Base-by-base conservation (phyloP, 2,888 invertebrate genomes). In the Serrognathus titanus region DNA sequence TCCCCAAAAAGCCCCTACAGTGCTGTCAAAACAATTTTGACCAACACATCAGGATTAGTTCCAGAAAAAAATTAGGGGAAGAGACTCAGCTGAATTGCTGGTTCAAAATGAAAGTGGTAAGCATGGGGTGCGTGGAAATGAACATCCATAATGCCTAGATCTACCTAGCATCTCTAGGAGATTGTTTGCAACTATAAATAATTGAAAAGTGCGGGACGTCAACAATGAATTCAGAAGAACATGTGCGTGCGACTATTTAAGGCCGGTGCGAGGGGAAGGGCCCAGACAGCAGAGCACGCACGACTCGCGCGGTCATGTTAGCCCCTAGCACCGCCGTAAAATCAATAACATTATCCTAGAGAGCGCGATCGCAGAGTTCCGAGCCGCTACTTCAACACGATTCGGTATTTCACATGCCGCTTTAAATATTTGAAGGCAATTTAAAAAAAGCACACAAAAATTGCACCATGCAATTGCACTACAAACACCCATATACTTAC, bases 291-390 rank as follows among this genome's bases (percentile, higher is more conserved):
- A 53, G 54, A 63, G 63, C 64, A 69, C 69, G 67, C 66, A 66
- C 64, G 60, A 57, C 53, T 43, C 66, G 65, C 66, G 66, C 66
- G 66, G 63, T 63, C 66, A 66, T 65, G 65, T 66, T 62, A 66
- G 65, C 63, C 66, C 66, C 68, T 63, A 68, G 63, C 65, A 70
- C 67, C 68, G 65, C 66, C 69, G 72, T 72, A 75, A 75, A 75
- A 75, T 75, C 75, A 75, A 75, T 75, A 75, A 73, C 69, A 72
- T 70, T 69, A 70, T 72, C 69, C 70, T 67, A 68, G 67, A 68
- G 66, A 69, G 70, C 71, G 70, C 72, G 69, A 69, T 66, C 66
- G 70, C 70, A 62, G 63, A 66, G 63, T 60, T 64, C 63, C 66
- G 56, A 40, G 48, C 48, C 45, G 50, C 52, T 52, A 48, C 41